A percentile compares a stretch with the other conserved stretches of the same genome.
Evolutionary conservation across 2,113 vertebrate genomes (phyloP).

Genomic region (Nestor notabilis): DNA sequence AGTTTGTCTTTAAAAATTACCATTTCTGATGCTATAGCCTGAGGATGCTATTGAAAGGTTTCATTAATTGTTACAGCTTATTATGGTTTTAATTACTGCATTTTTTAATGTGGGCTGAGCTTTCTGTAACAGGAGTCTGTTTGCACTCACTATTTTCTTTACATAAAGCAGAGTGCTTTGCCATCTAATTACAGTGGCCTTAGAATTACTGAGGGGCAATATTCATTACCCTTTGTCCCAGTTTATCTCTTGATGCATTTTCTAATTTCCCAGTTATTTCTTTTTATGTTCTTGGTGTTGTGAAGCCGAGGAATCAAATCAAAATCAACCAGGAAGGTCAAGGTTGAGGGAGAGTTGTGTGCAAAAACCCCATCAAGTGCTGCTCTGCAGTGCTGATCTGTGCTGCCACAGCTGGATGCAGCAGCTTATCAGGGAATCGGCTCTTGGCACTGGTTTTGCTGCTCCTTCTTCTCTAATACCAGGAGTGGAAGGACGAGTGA

Average conservation of each 20-base stretch:
- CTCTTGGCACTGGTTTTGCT: not conserved
- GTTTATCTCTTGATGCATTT: not conserved
- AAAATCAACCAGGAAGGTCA: not conserved
- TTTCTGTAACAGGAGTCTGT: not conserved
- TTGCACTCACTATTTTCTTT: not conserved
- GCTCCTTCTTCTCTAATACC: not conserved
- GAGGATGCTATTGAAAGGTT: not conserved
- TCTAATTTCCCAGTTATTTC: conserved; percentile 24
- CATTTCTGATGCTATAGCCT: not conserved
- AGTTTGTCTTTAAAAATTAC: not conserved
- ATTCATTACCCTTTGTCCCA: conserved; percentile 28
- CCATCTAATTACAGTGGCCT: conserved; percentile 22
- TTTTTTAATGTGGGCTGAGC: not conserved
- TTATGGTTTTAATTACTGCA: conserved; percentile 7
- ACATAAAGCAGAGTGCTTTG: not conserved
- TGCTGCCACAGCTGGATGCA: fast-evolving
- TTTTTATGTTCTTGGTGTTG: not conserved
- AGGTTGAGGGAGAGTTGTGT: not conserved
- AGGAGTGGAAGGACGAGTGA: not conserved
- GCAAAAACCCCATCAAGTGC: not conserved
- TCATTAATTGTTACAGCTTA: not conserved
- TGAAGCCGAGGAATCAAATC: not conserved
- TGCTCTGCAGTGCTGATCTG: not conserved
- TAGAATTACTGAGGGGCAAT: not conserved
- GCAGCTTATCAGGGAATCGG: not conserved